Evolutionary conservation across 1,140 invertebrate species (phyloP), one percentile per base, ranked within the genome.

Genomic region (Penaeus indicus): DNA sequence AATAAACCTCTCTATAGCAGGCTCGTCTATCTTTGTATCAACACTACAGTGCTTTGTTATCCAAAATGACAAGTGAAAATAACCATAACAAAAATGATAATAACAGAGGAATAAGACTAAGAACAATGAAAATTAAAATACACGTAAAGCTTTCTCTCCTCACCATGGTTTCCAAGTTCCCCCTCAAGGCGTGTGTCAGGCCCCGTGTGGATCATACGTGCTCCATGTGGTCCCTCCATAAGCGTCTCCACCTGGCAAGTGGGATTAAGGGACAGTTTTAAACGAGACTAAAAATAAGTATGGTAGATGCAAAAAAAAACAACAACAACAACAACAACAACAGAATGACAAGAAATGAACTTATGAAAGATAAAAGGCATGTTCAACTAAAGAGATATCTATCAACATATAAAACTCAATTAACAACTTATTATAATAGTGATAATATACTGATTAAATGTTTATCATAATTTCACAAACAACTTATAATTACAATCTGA

Each of bases 181-280:
- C 54, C 84, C 16, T 88, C 81, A 11, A 84, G 47, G 61, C 86
- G 81, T 62, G 86, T 67, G 61, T 88, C 86, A 25, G 86, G 86
- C 25, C 86, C 86, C 0, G 90, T 91, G 80, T 91, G 90, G 25
- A 91, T 91, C 88, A 91, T 89, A 22, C 90, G 88, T 11, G 90
- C 86, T 21, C 90, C 90, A n/a, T 89, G 86, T 8, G 90, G 90
- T 25, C 90, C 90, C 61, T 91, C 88, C 69, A 91, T 21, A 75
- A 91, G 42, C 1, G 90, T 91, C 54, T 87, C 85, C 32, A 89
- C 90, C 90, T 91, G 80, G n/a, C 11, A n/a, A 32, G 27, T n/a
- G n/a, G n/a, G 7, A 80, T 38, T 47, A 72, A n/a, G 47, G 0
- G 19, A 21, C 32, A 54, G 47, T 72, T 27, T 82, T 67, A 81